Percentiles rank a stretch among this genome's conserved stretches.
phyloP scores from a whole-genome alignment of 2,888 invertebrate species.

The Caenorhabditis virilis region DNA sequence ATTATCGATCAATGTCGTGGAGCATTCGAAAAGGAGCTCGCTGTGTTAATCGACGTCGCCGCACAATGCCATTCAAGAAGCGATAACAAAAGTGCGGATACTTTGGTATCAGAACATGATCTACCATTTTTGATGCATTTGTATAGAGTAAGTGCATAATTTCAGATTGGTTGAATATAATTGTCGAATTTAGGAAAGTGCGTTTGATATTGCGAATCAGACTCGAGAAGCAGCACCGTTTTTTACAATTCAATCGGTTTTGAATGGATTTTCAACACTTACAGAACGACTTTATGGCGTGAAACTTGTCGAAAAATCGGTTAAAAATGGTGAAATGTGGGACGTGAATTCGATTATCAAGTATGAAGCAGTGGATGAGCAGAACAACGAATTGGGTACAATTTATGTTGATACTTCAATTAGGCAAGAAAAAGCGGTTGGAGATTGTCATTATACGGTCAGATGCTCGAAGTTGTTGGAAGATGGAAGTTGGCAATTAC shows the following conservation, averaged over 20 bases:
- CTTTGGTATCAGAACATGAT: slow-evolving; percentile 52
- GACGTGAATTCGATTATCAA: slow-evolving; percentile 29
- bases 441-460: slow-evolving; percentile 97
- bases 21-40: slow-evolving; percentile 53
- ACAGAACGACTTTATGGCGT: slow-evolving; percentile 84
- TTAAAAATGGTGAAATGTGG: slow-evolving; percentile 44
- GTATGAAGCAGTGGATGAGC: slow-evolving; percentile 77
- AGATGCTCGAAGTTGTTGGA: slow-evolving; percentile 81
- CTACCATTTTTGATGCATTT: slow-evolving; percentile 49
- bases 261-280: slow-evolving; percentile 84
- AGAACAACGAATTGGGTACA: slow-evolving; percentile 79
- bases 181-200: slow-evolving; percentile 27
- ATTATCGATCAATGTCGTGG: slow-evolving; percentile 50
- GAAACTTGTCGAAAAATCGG: slow-evolving; percentile 75
- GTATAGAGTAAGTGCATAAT: slow-evolving; percentile 35
- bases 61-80: slow-evolving; percentile 27
- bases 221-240: slow-evolving; percentile 16
- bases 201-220: slow-evolving; percentile 23
- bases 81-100: not conserved
- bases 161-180: not conserved
- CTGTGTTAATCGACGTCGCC: slow-evolving; percentile 48
- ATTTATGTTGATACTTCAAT: slow-evolving; percentile 97
- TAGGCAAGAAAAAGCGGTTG: slow-evolving; percentile 86
- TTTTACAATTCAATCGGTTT: slow-evolving; percentile 33
- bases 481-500: slow-evolving; percentile 53